A percentile compares a stretch with the other conserved stretches of the same genome.
phyloP scores from a whole-genome alignment of 2,113 vertebrate species.

The Octodon degus region DNA sequence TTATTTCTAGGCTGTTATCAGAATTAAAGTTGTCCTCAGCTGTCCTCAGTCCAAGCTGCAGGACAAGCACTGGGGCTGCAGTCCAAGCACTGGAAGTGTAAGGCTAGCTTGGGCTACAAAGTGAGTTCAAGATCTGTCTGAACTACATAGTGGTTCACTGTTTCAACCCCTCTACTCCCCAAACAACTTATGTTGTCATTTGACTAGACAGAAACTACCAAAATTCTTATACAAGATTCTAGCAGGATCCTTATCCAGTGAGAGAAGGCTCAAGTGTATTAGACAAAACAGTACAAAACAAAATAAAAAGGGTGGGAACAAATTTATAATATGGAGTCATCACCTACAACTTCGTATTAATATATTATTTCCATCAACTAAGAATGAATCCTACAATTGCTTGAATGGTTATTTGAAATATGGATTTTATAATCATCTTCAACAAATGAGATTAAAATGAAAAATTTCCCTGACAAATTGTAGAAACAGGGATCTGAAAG shows the following conservation, averaged over 20 bases:
- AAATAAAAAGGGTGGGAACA: not conserved
- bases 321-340: not conserved
- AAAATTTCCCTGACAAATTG: not conserved
- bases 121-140: not conserved
- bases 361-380: not conserved
- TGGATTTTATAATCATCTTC: not conserved
- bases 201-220: not conserved
- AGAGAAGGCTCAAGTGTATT: not conserved
- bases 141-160: not conserved
- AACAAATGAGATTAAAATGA: not conserved
- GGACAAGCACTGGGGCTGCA: no score
- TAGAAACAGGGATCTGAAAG: not conserved
- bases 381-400: not conserved
- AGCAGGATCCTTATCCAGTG: not conserved
- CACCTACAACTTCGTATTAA: not conserved
- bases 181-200: not conserved
- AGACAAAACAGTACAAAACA: not conserved
- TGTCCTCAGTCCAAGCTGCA: no score
- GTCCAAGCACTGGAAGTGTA: not conserved
- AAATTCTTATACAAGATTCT: not conserved
- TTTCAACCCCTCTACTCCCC: not conserved
- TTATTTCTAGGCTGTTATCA: not conserved
- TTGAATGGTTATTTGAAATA: not conserved
- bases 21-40: not conserved
- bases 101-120: not conserved